Evolutionary conservation across 2,113 vertebrate genomes (phyloP).

Genomic region (Psophia crepitans): DNA sequence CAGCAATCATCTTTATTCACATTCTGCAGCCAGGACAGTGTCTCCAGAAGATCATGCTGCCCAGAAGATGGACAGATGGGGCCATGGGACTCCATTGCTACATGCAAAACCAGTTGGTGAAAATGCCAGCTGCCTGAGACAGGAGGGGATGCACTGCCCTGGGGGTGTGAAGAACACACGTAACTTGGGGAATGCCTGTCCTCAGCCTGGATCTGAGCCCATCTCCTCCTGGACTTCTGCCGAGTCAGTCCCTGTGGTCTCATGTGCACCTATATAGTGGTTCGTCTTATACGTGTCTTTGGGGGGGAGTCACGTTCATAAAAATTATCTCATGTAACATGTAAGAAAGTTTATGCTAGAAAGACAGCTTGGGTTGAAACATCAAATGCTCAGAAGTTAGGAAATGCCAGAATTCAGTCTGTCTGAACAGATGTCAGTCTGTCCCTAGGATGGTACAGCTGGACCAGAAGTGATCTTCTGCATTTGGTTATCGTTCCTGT

Average conservation of each 20-base stretch:
- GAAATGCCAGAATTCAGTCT: background rate
- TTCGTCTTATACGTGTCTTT: background rate
- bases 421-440: background rate
- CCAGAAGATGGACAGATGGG: background rate
- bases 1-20: background rate
- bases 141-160: background rate
- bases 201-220: background rate
- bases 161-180: fast-evolving
- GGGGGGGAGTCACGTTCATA: too few relatives aligned
- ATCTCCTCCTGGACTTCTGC: background rate
- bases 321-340: background rate
- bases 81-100: background rate
- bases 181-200: background rate
- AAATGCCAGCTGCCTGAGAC: background rate
- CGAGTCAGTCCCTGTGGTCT: background rate
- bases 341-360: background rate
- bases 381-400: background rate
- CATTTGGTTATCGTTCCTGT: background rate
- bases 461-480: background rate
- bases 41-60: background rate
- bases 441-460: background rate
- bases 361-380: background rate
- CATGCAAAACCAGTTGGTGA: background rate
- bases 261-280: background rate
- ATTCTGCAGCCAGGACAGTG: background rate